phyloP scores from a whole-genome alignment of 2,888 invertebrate genomes.

The Drosophila neotestacea region DNA sequence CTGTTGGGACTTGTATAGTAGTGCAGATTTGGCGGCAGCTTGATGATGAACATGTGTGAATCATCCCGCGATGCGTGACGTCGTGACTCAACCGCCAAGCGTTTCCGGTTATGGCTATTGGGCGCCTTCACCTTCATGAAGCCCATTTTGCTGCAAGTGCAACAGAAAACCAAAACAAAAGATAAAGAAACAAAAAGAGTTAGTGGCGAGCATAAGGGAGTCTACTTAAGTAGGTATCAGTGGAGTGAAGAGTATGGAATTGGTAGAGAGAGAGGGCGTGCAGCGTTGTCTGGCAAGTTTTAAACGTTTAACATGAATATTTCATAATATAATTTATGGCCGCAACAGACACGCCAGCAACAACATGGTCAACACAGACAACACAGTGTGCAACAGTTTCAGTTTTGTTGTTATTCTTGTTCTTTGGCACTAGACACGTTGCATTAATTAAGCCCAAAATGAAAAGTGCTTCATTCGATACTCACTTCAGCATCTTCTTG shows the following conservation, averaged over 20 bases:
- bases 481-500: conserved; percentile 84
- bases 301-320: conserved; percentile 74
- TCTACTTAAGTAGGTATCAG: conserved; percentile 12
- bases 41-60: conserved; percentile 94
- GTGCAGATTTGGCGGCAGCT: conserved; percentile 93
- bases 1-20: conserved; percentile 90
- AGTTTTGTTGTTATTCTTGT: conserved; percentile 48
- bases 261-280: conserved; percentile 10
- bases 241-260: background rate
- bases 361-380: conserved; percentile 17
- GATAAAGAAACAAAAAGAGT: background rate
- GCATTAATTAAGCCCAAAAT: conserved; percentile 73
- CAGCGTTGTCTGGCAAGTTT: conserved; percentile 44
- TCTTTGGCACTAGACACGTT: conserved; percentile 54
- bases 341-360: conserved; percentile 43
- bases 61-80: conserved; percentile 90
- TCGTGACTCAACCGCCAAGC: conserved; percentile 91
- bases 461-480: conserved; percentile 46
- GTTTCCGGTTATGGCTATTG: conserved; percentile 92
- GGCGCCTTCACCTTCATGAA: conserved; percentile 90
- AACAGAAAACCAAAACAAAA: conserved; percentile 86
- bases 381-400: conserved; percentile 41
- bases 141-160: conserved; percentile 88
- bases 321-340: conserved; percentile 69
- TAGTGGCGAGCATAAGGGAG: background rate